Evolutionary conservation across 1,140 invertebrate genomes (phyloP).

Genomic region (Anastrepha obliqua): DNA sequence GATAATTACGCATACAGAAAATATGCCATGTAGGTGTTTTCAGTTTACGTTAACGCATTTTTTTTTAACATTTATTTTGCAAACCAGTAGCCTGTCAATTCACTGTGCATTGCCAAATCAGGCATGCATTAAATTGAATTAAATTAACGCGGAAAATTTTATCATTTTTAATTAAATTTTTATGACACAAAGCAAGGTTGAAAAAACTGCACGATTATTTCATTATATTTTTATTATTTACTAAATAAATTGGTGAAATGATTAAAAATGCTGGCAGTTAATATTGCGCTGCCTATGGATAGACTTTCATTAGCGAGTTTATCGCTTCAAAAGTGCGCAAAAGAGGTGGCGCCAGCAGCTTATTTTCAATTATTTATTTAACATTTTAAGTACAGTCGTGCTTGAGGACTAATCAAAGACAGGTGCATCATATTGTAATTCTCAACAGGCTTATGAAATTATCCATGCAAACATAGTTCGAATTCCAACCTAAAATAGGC

Average conservation of each 20-base stretch:
- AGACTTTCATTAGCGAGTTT: too few relatives aligned
- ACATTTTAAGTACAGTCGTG: conserved; percentile 1
- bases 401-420: neutral
- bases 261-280: conserved; percentile 15
- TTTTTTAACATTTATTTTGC: neutral
- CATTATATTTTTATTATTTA: too few relatives aligned
- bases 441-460: too few relatives aligned
- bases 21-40: neutral
- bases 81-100: conserved; percentile 37
- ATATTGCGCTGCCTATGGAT: neutral
- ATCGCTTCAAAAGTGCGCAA: too few relatives aligned
- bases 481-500: too few relatives aligned
- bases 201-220: neutral
- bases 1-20: neutral
- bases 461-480: too few relatives aligned
- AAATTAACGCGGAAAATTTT: conserved; percentile 45
- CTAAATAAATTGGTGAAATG: conserved; percentile 7
- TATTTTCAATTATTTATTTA: neutral
- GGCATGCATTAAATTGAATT: conserved; percentile 52
- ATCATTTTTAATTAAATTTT: conserved; percentile 51
- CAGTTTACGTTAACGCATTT: neutral
- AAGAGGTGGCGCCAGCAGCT: neutral
- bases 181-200: conserved; percentile 27
- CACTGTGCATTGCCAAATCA: conserved; percentile 23
- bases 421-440: too few relatives aligned